A percentile compares a stretch with the other conserved stretches of the same genome.
These are phyloP conservation scores for Pseudorhombus dupliciocellatus DNA, from an alignment of 2,113 vertebrate species.

Conservation along the genomic window DNA sequence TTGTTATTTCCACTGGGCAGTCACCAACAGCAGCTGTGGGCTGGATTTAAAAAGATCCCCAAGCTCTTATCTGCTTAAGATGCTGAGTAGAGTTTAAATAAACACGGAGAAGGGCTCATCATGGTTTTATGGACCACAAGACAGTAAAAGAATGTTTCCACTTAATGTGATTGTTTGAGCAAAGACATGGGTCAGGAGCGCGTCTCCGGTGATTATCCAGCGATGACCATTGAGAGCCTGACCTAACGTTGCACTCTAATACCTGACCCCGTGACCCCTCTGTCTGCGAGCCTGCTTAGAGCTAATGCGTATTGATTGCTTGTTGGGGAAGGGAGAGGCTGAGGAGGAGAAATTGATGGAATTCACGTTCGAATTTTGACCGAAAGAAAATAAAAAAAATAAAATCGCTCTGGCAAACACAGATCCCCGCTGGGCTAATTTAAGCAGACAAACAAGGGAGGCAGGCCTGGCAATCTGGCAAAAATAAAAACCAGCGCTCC, in stretches of 20 bases:
- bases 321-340: slow-evolving; percentile 13
- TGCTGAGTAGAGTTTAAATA: slow-evolving; percentile 38
- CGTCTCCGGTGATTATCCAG: slow-evolving; percentile 39
- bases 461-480: slow-evolving; percentile 59
- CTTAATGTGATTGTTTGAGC: slow-evolving; percentile 5
- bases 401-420: slow-evolving; percentile 51
- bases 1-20: slow-evolving; percentile 17
- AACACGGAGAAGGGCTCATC: slow-evolving; percentile 32
- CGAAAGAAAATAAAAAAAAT: slow-evolving; percentile 22
- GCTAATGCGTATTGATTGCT: slow-evolving; percentile 56
- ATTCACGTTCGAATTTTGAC: slow-evolving; percentile 17
- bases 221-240: slow-evolving; percentile 10
- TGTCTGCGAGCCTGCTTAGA: slow-evolving; percentile 32
- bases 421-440: slow-evolving; percentile 72
- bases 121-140: slow-evolving; percentile 29
- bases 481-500: slow-evolving; percentile 50
- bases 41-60: slow-evolving; percentile 59
- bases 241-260: slow-evolving; percentile 32
- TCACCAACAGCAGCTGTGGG: slow-evolving; percentile 22
- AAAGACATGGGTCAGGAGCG: slow-evolving; percentile 10
- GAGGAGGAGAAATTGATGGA: slow-evolving; percentile 23
- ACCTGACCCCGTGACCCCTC: slow-evolving; percentile 43
- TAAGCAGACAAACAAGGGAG: slow-evolving; percentile 65
- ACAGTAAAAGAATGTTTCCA: neutral
- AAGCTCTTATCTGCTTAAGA: slow-evolving; percentile 67